These are phyloP conservation scores for Lepidurus arcticus DNA, from an alignment of 1,140 invertebrate species.

Conservation along the genomic window DNA sequence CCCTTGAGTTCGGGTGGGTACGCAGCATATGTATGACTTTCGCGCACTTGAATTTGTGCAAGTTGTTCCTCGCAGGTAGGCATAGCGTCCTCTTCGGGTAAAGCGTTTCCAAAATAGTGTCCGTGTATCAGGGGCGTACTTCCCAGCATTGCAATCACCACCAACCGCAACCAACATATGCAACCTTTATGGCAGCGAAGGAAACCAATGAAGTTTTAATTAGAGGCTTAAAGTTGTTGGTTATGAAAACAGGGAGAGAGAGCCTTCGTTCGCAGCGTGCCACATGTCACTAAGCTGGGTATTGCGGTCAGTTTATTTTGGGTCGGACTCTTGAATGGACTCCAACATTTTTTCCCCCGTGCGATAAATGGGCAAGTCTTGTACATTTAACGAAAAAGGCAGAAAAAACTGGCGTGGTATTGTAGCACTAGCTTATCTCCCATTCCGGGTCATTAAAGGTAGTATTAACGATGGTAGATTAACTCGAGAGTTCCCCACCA, in stretches of 20 bases:
- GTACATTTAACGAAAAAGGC: neutral
- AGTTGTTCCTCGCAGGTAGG: neutral
- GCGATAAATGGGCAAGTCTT: neutral
- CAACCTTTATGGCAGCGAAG: neutral
- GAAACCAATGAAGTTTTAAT: neutral
- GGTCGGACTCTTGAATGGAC: constrained; percentile 1
- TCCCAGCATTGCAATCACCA: neutral
- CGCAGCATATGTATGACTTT: constrained; percentile 26
- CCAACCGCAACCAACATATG: neutral
- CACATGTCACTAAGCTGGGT: constrained; percentile 13
- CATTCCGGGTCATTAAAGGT: neutral
- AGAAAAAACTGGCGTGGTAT: neutral
- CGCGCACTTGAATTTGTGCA: constrained; percentile 18
- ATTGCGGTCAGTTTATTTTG: constrained; percentile 22
- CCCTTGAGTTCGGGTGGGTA: constrained; percentile 33
- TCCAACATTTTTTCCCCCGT: neutral
- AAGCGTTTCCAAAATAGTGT: constrained; percentile 11
- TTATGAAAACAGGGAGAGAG: neutral
- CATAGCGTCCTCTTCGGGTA: constrained; percentile 26
- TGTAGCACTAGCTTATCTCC: neutral
- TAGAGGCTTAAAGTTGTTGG: neutral
- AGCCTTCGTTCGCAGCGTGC: constrained; percentile 5
- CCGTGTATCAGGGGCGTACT: constrained; percentile 6
- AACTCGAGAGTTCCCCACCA: neutral
- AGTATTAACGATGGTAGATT: neutral